Evolutionary conservation across 2,797 vertebrate genomes (phyloP), one percentile per base, ranked within the genome.

Genomic region (Pitangus sulphuratus): DNA sequence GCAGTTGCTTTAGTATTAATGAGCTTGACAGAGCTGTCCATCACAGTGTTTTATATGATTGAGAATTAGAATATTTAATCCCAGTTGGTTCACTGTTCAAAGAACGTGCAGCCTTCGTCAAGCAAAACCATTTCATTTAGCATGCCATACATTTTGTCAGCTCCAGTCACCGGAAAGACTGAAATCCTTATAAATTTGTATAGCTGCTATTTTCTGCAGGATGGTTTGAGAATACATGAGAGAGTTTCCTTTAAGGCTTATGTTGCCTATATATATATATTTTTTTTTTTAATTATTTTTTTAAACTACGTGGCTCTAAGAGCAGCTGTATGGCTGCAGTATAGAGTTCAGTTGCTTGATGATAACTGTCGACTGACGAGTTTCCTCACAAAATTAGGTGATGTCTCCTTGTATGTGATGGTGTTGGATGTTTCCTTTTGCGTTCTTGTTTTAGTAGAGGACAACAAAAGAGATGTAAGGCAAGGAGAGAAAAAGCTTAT

Each of bases 1-100:
- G 96, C 84, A 96, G 95, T 97, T 97, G 78, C 95, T 97, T 97
- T 95, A 87, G 92, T 97, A 97, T 97, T 98, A 98, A 97, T 97
- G 86, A 96, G 84, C 58, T 95, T 87, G 89, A 84, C 78, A 87
- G 87, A 98, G 93, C 90, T 98, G 96, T 95, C 96, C 92, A 95
- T 97, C 96, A 88, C 30, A 58, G 79, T 87, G 83, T 91, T 95
- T 97, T 95, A 93, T 97, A 84, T 96, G 93, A 93, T 79, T 95
- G 79, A 97, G 92, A 97, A 95, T 96, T 94, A 96, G 25, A 97
- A 94, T 90, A 72, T 82, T 72, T 71, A 96, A 72, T 95, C 93
- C 93, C 82, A 74, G 60, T 94, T 77, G 84, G 72, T 93, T 95
- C 83, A 8, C n/a, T 72, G 76, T 85, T 93, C 58, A 87, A 61